A percentile compares a stretch with the other conserved stretches of the same genome.
phyloP scores from a whole-genome alignment of 2,113 vertebrate genomes.

The Indicator maculatus region DNA sequence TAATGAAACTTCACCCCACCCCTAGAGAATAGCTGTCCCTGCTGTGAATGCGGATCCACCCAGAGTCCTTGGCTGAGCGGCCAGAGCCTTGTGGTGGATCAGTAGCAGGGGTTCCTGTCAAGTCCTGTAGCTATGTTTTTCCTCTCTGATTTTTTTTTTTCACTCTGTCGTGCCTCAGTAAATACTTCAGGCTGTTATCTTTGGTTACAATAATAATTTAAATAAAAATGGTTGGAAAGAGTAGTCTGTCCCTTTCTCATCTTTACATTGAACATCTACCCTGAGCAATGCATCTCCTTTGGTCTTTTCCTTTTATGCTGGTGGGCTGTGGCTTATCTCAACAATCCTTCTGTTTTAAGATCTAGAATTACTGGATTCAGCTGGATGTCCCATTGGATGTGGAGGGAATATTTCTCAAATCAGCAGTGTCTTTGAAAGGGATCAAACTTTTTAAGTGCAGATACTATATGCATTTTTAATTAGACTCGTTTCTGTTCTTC shows the following conservation, averaged over 20 bases:
- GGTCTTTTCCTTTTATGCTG: neutral
- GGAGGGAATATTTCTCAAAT: conserved; percentile 2
- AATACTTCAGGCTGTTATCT: neutral
- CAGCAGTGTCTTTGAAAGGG: neutral
- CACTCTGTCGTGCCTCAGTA: neutral
- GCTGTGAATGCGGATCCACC: neutral
- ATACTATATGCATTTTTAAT: neutral
- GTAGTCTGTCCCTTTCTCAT: neutral
- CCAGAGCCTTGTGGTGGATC: neutral
- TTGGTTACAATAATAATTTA: neutral
- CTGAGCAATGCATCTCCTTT: neutral
- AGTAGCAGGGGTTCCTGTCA: neutral
- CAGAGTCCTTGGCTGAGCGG: neutral
- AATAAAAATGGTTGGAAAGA: neutral
- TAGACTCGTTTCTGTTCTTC: neutral
- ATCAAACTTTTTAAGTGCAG: neutral
- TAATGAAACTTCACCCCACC: conserved; percentile 26
- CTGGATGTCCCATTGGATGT: neutral
- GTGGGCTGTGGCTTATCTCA: neutral
- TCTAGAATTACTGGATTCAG: neutral
- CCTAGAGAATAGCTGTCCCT: neutral
- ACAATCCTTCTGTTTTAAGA: neutral
- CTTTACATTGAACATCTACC: neutral
- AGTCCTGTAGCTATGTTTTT: neutral
- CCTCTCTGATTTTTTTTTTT: neutral